These are phyloP conservation scores for Agraylea sexmaculata DNA, from an alignment of 1,140 invertebrate genomes.

Conservation along the genomic window DNA sequence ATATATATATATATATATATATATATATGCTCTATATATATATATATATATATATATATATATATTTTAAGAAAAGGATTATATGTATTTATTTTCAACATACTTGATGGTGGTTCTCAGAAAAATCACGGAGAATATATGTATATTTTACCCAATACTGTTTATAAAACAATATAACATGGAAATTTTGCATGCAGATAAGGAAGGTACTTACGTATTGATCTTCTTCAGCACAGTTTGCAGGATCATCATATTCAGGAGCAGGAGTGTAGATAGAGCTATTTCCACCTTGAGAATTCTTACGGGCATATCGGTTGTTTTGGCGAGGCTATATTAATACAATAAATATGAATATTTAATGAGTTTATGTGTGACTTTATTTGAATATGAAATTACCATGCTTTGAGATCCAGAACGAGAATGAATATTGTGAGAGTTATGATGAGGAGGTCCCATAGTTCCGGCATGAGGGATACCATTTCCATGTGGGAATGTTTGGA, in stretches of 20 bases:
- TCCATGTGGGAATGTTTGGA: conserved; percentile 82
- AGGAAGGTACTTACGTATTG: conserved; percentile 48
- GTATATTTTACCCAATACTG: too few relatives aligned
- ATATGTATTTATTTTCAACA: too few relatives aligned
- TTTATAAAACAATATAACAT: too few relatives aligned
- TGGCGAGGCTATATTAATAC: conserved; percentile 48
- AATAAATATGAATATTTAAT: conserved; percentile 2
- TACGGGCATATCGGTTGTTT: conserved; percentile 58
- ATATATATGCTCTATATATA: too few relatives aligned
- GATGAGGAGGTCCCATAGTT: conserved; percentile 61
- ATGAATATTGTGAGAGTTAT: conserved; percentile 54
- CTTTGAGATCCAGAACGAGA: conserved; percentile 76
- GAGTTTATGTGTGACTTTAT: background rate
- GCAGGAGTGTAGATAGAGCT: conserved; percentile 60
- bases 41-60: too few relatives aligned
- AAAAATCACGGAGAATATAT: too few relatives aligned
- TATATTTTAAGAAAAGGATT: background rate
- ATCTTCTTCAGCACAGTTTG: conserved; percentile 77
- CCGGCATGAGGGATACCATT: conserved; percentile 54
- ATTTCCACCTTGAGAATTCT: conserved; percentile 51
- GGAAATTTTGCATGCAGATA: too few relatives aligned
- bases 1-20: too few relatives aligned
- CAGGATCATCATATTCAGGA: conserved; percentile 81
- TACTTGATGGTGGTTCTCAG: too few relatives aligned
- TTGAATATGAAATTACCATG: conserved; percentile 46